These are phyloP conservation scores for Muschampia plurimacula DNA, from an alignment of 2,888 invertebrate genomes.

Conservation along the genomic window DNA sequence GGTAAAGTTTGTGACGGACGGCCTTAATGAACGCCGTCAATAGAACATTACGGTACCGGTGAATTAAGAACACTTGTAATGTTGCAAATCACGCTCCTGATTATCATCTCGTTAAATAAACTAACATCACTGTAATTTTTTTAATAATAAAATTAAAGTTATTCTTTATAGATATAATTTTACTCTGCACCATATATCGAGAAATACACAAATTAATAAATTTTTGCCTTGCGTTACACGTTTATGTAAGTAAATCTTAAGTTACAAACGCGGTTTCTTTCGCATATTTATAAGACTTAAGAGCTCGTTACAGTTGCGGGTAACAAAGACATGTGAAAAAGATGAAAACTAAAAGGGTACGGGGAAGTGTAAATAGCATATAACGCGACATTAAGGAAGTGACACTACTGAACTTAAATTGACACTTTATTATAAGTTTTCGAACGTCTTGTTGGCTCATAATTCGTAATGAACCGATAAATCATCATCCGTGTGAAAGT, in stretches of 20 bases:
- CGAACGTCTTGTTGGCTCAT: slow-evolving; percentile 30
- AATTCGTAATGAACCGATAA: slow-evolving; percentile 40
- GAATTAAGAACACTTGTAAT: slow-evolving; percentile 29
- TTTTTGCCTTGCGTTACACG: too few species aligned
- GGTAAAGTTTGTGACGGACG: slow-evolving; percentile 29
- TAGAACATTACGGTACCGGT: slow-evolving; percentile 34
- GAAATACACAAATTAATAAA: too few species aligned
- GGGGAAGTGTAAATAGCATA: slow-evolving; percentile 16
- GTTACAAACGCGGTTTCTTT: not conserved
- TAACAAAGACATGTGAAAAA: not conserved
- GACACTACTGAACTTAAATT: slow-evolving; percentile 45
- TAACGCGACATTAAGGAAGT: slow-evolving; percentile 39
- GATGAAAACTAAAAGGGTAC: not conserved
- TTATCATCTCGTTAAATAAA: slow-evolving; percentile 8
- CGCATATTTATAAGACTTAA: not conserved
- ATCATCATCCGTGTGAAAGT: slow-evolving; percentile 38
- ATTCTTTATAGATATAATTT: too few species aligned
- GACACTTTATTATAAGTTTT: slow-evolving; percentile 43
- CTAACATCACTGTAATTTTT: not conserved
- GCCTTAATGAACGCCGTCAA: slow-evolving; percentile 31
- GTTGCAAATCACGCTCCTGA: slow-evolving; percentile 28
- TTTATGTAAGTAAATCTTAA: too few species aligned
- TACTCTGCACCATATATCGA: too few species aligned
- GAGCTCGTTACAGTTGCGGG: too few species aligned
- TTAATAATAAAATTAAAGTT: not conserved